Evolutionary conservation across 2,797 vertebrate genomes (phyloP), one percentile per base, ranked within the genome.

Genomic region (Carduelis carduelis): DNA sequence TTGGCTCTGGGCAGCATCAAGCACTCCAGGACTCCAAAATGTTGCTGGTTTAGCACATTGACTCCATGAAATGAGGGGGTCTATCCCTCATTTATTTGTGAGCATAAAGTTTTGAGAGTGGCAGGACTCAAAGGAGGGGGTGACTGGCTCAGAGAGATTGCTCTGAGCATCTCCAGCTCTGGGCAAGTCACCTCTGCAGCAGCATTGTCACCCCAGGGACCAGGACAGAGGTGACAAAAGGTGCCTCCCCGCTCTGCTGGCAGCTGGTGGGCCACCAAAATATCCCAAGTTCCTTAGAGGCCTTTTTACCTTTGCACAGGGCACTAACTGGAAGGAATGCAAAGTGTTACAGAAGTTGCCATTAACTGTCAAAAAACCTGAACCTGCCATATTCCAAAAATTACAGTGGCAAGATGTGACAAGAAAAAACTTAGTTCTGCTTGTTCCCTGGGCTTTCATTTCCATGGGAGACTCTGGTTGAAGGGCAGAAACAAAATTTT

Each of bases 21-120:
- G 27, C 13, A 2, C 23, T 44, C 43, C 43, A 83, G 61, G 43
- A 50, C 21, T 76, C 39, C 57, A 34, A 64, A 85, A 14, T 2
- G 2, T 6, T 55, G 57, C 35, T 75, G 39, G 1, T 32, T 41
- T 34, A 74, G 52, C 20, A 34, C 12, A 8, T 4, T 11, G n/a
- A 1, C 53, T 71, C 37, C 52, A 26, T 4, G 0, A 0, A 32
- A 39, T 4, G 8, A 10, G 7, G 5, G 8, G 7, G 0, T 21
- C 49, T 49, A 3, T 32, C 8, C 4, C 47, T 75, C n/a, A 12
- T 53, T 55, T 52, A 35, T 37, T 71, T 78, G 39, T 9, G 7
- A 23, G 37, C 13, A 4, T 16, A 3, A 43, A 11, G 6, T 30
- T 66, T 53, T 47, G 35, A 65, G 55, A 85, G 23, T 1, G 76